phyloP scores from a whole-genome alignment of 2,113 vertebrate species.

The Callopanchax toddi region DNA sequence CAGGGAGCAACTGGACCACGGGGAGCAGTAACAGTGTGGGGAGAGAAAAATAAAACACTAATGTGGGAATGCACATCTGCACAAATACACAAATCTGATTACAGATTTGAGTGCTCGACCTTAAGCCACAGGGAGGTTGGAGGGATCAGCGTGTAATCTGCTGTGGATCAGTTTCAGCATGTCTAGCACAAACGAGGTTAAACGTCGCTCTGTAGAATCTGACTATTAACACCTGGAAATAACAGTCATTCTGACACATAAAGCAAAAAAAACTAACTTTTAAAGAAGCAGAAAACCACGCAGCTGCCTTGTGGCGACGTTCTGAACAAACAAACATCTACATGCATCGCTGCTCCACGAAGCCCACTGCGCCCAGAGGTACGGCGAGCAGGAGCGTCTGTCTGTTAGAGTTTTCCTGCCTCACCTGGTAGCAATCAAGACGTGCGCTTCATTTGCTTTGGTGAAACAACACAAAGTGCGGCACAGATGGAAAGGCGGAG shows the following conservation, averaged over 20 bases:
- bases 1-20: conserved; percentile 43
- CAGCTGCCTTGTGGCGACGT: conserved; percentile 20
- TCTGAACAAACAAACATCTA: conserved; percentile 35
- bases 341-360: conserved; percentile 23
- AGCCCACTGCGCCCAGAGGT: neutral
- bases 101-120: neutral
- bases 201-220: conserved; percentile 38
- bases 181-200: conserved; percentile 25
- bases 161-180: conserved; percentile 14
- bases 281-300: conserved; percentile 1
- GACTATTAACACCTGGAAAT: conserved; percentile 47
- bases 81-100: conserved; percentile 19
- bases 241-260: neutral
- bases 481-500: conserved; percentile 67
- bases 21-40: conserved; percentile 27
- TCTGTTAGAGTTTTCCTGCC: neutral
- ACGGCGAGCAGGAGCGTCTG: conserved; percentile 12
- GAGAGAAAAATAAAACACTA: conserved; percentile 38
- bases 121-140: conserved; percentile 13
- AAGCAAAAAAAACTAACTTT: conserved; percentile 1
- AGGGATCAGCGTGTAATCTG: conserved; percentile 20
- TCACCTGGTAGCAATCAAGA: conserved; percentile 69
- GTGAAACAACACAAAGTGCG: conserved; percentile 53
- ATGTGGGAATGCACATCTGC: conserved; percentile 24
- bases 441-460: conserved; percentile 1